These are phyloP conservation scores for Bostrychus sinensis DNA, from an alignment of 2,113 vertebrate genomes.

Conservation along the genomic window DNA sequence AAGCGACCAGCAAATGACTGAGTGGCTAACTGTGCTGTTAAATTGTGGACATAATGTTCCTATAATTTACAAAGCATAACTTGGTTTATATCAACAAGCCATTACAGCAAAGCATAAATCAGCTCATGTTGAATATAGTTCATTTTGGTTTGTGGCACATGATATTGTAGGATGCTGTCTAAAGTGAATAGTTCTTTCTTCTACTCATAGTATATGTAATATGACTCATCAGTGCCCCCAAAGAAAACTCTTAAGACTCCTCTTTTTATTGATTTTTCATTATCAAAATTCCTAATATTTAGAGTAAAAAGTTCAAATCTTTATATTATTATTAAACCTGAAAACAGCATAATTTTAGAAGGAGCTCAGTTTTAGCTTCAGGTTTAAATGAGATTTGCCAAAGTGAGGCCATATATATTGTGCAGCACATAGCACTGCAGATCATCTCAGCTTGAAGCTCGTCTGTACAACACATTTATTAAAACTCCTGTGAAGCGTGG, in stretches of 20 bases:
- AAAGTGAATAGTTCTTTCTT: no score
- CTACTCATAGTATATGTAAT: no score
- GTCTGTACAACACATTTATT: slow-evolving; percentile 51
- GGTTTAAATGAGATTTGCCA: slow-evolving; percentile 45
- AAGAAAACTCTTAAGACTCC: no score
- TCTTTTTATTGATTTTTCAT: no score
- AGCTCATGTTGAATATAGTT: not conserved
- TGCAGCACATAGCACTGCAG: slow-evolving; percentile 41
- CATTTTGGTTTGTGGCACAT: not conserved
- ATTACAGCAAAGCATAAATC: not conserved
- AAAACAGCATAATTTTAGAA: slow-evolving; percentile 19
- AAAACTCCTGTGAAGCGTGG: slow-evolving; percentile 38
- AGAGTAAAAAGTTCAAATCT: not conserved
- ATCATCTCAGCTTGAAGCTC: slow-evolving; percentile 53
- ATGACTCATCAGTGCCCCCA: no score
- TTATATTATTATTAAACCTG: slow-evolving; percentile 18
- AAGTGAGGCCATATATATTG: slow-evolving; percentile 47
- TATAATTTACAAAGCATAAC: not conserved
- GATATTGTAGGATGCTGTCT: no score
- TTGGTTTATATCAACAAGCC: not conserved
- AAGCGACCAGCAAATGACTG: not conserved
- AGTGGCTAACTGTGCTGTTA: not conserved
- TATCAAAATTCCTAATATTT: not conserved
- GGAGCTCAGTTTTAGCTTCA: slow-evolving; percentile 20
- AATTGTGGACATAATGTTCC: not conserved